Percentiles rank a stretch among this genome's conserved stretches.
These are phyloP conservation scores for Trematocara nigrifrons DNA, from an alignment of 2,113 vertebrate species.

Conservation along the genomic window DNA sequence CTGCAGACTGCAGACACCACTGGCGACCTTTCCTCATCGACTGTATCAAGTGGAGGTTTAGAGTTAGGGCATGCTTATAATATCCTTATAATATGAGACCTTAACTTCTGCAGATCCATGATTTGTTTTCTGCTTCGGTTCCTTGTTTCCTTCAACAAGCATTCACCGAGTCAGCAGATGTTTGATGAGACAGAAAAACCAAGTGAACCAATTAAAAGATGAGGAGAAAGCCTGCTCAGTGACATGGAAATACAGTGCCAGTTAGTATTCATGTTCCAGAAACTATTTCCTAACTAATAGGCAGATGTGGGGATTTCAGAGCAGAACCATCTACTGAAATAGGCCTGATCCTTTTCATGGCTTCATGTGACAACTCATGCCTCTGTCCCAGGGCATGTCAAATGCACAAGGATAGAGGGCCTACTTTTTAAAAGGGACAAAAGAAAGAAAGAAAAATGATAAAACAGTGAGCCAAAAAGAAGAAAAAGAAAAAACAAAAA, in stretches of 20 bases:
- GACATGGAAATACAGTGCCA: constrained; percentile 47
- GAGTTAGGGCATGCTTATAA: background rate
- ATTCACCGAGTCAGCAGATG: constrained; percentile 1
- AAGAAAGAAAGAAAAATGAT: background rate
- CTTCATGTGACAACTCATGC: constrained; percentile 42
- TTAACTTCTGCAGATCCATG: background rate
- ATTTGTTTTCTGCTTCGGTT: background rate
- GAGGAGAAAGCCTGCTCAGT: constrained; percentile 13
- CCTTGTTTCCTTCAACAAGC: background rate
- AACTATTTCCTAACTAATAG: constrained; percentile 27
- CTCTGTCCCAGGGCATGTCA: background rate
- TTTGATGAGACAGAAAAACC: constrained; percentile 1
- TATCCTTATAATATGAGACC: background rate
- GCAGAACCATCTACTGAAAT: constrained; percentile 21
- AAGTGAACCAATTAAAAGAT: constrained; percentile 20
- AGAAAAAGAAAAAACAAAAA: accelerated
- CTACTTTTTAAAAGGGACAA: background rate
- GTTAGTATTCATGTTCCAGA: background rate
- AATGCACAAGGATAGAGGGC: background rate
- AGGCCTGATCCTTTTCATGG: constrained; percentile 38
- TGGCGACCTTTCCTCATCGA: background rate
- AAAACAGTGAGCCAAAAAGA: background rate
- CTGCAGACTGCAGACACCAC: background rate
- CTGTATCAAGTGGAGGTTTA: background rate
- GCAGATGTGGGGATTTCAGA: constrained; percentile 24